phyloP scores from a whole-genome alignment of 2,888 invertebrate genomes.

The Fragum fragum region DNA sequence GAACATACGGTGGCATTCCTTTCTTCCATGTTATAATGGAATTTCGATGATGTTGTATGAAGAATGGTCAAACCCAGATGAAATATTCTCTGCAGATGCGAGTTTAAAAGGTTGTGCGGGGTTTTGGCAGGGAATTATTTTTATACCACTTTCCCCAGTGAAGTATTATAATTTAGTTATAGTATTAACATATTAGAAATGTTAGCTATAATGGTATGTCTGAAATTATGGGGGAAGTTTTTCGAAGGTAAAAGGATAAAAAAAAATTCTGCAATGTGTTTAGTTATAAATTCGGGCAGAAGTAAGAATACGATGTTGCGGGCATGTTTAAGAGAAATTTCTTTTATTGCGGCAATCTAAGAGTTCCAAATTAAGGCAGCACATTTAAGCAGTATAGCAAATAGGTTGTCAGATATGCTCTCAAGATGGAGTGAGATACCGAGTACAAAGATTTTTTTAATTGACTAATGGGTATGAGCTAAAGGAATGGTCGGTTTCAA shows the following conservation, averaged over 20 bases:
- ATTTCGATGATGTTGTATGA: conserved; percentile 1
- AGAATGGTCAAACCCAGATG: neutral
- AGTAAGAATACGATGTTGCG: conserved; percentile 16
- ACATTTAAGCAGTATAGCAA: neutral
- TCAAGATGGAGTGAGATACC: neutral
- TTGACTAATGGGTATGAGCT: neutral
- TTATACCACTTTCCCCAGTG: no score
- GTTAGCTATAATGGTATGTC: neutral
- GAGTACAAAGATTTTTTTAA: neutral
- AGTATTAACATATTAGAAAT: neutral
- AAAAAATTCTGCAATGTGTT: neutral
- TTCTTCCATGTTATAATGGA: neutral
- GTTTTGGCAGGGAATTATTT: neutral
- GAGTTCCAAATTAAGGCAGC: conserved; percentile 23
- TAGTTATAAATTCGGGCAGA: neutral
- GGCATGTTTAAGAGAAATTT: conserved; percentile 13
- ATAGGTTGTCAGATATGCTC: neutral
- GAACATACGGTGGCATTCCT: neutral
- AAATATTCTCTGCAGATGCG: neutral
- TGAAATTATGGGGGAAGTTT: neutral
- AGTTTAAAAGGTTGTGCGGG: neutral
- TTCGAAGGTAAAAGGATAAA: neutral
- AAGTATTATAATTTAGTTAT: no score
- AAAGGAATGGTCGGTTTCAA: neutral
- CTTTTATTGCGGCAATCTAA: conserved; percentile 10